Base-by-base conservation (phyloP, 2,113 vertebrate genomes). In the Rutilus rutilus region DNA sequence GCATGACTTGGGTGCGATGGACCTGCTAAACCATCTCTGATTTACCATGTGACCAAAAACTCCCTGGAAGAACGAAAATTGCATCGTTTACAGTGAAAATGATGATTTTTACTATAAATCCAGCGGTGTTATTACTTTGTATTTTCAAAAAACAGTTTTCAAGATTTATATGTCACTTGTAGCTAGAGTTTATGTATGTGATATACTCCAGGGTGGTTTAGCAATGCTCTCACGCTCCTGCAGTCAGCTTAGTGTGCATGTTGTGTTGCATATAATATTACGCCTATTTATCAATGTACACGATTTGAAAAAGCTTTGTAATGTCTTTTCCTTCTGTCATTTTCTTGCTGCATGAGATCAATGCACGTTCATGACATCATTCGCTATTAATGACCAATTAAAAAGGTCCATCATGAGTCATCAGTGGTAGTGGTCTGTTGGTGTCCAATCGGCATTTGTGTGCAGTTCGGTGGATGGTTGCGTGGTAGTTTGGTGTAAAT, bases 1-100 rank as follows among this genome's bases (percentile, higher is more conserved):
- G 87, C 76, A 60, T 86, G 85, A 45, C 23, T 45, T 85, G 21
- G 23, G 75, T 78, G 79, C 39, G 25, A 50, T 23, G 73, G 36
- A 75, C 81, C 83, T 86, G 81, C 89, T 86, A 86, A 88, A 88
- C 89, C 86, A 85, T 88, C 74, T 87, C 39, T 88, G 19, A 80
- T 57, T 84, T 62, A 3, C 36, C 54, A 69, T 23, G 19, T 71
- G 67, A 71, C 36, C 33, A 42, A 71, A 36, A 21, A 10, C 30
- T 19, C 7, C 6, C 3, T 36, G 17, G 30, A 69, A 36, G 65
- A 67, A 67, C 10, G 7, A 19, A 9, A 19, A 67, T 36, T 67
- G 15, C 30, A 65, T 65, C 27, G 6, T 33, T 65, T 65, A 33
- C 6, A 19, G 19, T 15, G 62, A 65, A 69, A 65, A 21, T 2